Conservation (phyloP, 2,888 invertebrate species). For the Allacma fusca region DNA sequence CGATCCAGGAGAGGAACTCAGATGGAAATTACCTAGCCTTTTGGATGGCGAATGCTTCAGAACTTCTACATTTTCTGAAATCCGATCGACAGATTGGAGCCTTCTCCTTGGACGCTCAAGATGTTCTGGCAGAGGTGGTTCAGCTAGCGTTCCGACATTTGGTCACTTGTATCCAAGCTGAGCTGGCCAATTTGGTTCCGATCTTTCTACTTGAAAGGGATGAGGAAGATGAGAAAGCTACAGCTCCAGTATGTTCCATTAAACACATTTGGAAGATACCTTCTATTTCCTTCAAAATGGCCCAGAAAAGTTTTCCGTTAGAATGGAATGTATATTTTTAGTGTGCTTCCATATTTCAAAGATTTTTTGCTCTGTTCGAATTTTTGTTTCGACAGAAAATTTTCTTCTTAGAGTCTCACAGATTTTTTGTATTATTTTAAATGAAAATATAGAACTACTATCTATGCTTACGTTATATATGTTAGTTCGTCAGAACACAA, state of each 20-base stretch:
- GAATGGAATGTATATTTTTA: too few relatives aligned
- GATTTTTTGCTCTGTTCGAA: too few relatives aligned
- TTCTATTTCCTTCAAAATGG: not conserved
- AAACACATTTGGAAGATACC: too few relatives aligned
- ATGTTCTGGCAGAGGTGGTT: constrained; percentile 90
- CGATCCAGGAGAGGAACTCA: constrained; percentile 76
- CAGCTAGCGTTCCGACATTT: constrained; percentile 84
- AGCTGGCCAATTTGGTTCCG: constrained; percentile 81
- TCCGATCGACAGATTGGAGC: constrained; percentile 93
- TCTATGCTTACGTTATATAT: too few relatives aligned
- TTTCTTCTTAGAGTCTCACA: too few relatives aligned
- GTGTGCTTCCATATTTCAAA: too few relatives aligned
- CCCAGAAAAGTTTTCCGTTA: too few relatives aligned
- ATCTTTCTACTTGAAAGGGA: constrained; percentile 80
- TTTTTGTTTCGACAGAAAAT: too few relatives aligned
- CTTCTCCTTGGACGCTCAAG: constrained; percentile 91
- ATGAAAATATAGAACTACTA: too few relatives aligned
- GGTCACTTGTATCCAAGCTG: constrained; percentile 69
- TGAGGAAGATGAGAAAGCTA: constrained; percentile 75
- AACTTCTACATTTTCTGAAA: constrained; percentile 93
- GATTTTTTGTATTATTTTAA: too few relatives aligned
- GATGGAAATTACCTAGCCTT: constrained; percentile 88
- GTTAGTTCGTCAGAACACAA: too few relatives aligned
- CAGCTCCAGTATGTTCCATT: constrained; percentile 67
- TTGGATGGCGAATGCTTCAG: constrained; percentile 98